A percentile compares a stretch with the other conserved stretches of the same genome.
phyloP scores from a whole-genome alignment of 2,113 vertebrate species.

The Takifugu bimaculatus region DNA sequence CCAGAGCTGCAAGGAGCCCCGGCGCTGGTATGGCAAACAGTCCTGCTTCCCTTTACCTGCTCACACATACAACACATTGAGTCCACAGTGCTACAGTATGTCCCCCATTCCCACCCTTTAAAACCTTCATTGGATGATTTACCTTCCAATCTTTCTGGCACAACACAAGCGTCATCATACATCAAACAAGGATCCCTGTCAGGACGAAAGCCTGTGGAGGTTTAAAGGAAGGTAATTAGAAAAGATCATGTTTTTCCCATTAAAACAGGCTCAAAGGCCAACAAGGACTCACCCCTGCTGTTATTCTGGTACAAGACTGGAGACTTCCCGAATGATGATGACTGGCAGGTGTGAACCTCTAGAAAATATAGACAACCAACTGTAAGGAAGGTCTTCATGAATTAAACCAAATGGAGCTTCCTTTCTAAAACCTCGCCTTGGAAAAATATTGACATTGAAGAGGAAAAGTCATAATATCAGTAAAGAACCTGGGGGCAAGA shows the following conservation, averaged over 20 bases:
- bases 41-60: slow-evolving; percentile 89
- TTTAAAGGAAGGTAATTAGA: neutral
- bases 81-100: neutral
- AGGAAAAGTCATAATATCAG: too few relatives aligned
- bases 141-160: slow-evolving; percentile 88
- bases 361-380: neutral
- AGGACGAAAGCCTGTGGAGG: slow-evolving; percentile 75
- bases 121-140: slow-evolving; percentile 4
- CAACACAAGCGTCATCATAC: slow-evolving; percentile 89
- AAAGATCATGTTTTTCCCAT: neutral
- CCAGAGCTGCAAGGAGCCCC: slow-evolving; percentile 93
- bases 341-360: slow-evolving; percentile 92
- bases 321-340: slow-evolving; percentile 44
- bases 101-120: neutral
- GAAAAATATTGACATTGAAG: too few relatives aligned
- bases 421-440: too few relatives aligned
- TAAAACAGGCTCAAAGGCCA: neutral
- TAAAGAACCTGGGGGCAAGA: too few relatives aligned
- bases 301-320: slow-evolving; percentile 76
- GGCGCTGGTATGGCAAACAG: slow-evolving; percentile 87
- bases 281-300: slow-evolving; percentile 70
- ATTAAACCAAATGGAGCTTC: too few relatives aligned
- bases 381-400: too few relatives aligned
- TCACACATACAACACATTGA: neutral
- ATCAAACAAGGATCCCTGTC: slow-evolving; percentile 84